Evolutionary conservation across 2,888 invertebrate species (phyloP).

Genomic region (Dolichomitus sp.): DNA sequence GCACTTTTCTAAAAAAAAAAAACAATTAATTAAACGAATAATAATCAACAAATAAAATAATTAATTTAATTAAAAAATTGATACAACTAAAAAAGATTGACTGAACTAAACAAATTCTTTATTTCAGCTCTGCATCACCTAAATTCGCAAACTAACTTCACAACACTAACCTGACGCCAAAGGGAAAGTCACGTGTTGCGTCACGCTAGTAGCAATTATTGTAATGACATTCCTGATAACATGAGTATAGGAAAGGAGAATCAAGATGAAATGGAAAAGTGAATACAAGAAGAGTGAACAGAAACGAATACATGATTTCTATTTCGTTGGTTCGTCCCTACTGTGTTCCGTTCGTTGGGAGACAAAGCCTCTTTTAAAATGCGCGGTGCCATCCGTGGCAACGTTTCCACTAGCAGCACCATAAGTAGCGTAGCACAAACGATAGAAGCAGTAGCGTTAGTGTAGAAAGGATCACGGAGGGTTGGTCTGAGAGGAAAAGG

Average conservation of each 20-base stretch:
- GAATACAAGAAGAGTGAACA: slow-evolving; percentile 5
- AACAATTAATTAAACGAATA: too few species aligned
- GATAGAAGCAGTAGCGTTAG: slow-evolving; percentile 52
- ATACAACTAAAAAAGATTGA: too few species aligned
- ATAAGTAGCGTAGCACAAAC: slow-evolving; percentile 41
- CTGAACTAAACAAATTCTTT: too few species aligned
- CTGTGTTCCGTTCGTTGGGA: slow-evolving; percentile 21
- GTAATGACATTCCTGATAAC: background rate
- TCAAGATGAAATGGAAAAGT: background rate
- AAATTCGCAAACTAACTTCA: too few species aligned
- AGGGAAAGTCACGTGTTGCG: too few species aligned
- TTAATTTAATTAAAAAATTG: too few species aligned
- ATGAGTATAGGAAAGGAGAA: background rate
- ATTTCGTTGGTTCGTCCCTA: slow-evolving; percentile 28
- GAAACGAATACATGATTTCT: slow-evolving; percentile 9
- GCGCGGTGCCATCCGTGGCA: slow-evolving; percentile 50
- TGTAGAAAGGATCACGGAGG: slow-evolving; percentile 54
- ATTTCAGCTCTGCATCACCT: too few species aligned
- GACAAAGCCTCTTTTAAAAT: slow-evolving; percentile 65
- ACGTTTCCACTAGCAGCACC: slow-evolving; percentile 43
- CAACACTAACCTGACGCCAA: too few species aligned
- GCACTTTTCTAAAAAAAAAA: too few species aligned
- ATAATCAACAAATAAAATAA: too few species aligned
- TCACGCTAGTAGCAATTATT: too few species aligned
- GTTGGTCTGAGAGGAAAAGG: slow-evolving; percentile 39